Base-by-base conservation (phyloP, 2,113 vertebrate genomes). In the Antechinus stuartii region DNA sequence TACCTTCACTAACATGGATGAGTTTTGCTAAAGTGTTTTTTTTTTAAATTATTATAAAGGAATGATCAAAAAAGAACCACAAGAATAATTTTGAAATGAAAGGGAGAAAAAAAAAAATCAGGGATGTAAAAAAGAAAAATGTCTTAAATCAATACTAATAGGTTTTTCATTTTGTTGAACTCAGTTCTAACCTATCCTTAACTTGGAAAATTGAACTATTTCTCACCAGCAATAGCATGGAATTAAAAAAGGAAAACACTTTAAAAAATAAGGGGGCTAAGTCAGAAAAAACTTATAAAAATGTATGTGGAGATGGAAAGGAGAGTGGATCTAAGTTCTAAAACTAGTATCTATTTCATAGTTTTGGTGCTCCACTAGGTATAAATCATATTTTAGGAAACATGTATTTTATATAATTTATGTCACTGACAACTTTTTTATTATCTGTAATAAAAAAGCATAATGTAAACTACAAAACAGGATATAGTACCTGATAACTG, bases 401-500 rank as follows among this genome's bases (percentile, higher is more conserved):
- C 26, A 90, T 0, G 30, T 1, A 25, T 0, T 23, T 57, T 23
- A 1, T 26, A 19, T 3, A 76, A 26, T 23, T 0, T 3, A 24
- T 49, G 24, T 68, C 52, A 61, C 49, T 50, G 14, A 76, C 91
- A 89, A 61, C 25, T 8, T 49, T 52, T 49, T 52, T n/a, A 53
- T 23, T 52, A 42, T 16, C 14, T n/a, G 53, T 55, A 26, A 90
- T 30, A 2, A 3, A 94, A 27, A 94, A 56, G 61, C 22, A n/a
- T 1, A 25, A 0, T 23, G 16, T 0, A 8, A 93, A 56, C n/a
- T n/a, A 35, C 0, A 90, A 49, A 90, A 22, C 1, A 35, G 7
- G 53, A 30, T 1, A 8, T 50, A 0, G 2, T 1, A 6, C 30
- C 9, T 92, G 25, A 47, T 16, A 0, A 3, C n/a, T 50, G 76